Evolutionary conservation across 1,140 invertebrate species (phyloP), one percentile per base, ranked within the genome.

Genomic region (Drosophila murphyi): DNA sequence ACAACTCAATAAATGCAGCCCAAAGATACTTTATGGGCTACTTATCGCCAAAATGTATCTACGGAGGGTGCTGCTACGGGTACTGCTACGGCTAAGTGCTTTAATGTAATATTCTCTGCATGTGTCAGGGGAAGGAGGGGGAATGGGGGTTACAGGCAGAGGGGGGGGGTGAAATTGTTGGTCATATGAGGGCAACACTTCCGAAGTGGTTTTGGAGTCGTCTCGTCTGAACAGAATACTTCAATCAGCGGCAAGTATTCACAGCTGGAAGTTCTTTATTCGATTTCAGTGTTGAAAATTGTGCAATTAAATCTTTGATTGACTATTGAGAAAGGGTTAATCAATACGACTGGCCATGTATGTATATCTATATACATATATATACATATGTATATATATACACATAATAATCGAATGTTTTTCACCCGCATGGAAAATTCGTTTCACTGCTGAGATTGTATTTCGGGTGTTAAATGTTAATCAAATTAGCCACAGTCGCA

Each of bases 11-110:
- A 61, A 59, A 65, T 65, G 61, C 55, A 63, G 72, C 56, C 65
- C 76, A 82, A 82, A 80, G 80, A 88, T 80, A 87, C 85, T 87
- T 87, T 88, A 76, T 72, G 68, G 10, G 32, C 50, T 72, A 61
- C 60, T 76, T 76, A 87, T 87, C 79, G 76, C 60, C 83, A 69
- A 79, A 80, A 85, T 76, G 72, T 83, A 87, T 82, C 83, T 70
- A 48, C 43, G 10, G 43, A 50, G 68, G 60, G 60, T 68, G 57
- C 75, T 72, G 72, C 50, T 68, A 60, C 69, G 35, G 64, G 70
- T 12, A 55, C 43, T 50, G 35, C 7, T 12, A 55, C 43, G 50
- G 35, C 7, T 20, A 43, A 65, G 52, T 80, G 76, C 60, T 54
- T 39, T 43, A 61, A 52, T 63, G 61, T 52, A 56, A 73, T 72